Percentiles rank a stretch among this genome's conserved stretches.
Conservation (phyloP, 2,797 vertebrate species). For the Poeciliopsis turneri region DNA sequence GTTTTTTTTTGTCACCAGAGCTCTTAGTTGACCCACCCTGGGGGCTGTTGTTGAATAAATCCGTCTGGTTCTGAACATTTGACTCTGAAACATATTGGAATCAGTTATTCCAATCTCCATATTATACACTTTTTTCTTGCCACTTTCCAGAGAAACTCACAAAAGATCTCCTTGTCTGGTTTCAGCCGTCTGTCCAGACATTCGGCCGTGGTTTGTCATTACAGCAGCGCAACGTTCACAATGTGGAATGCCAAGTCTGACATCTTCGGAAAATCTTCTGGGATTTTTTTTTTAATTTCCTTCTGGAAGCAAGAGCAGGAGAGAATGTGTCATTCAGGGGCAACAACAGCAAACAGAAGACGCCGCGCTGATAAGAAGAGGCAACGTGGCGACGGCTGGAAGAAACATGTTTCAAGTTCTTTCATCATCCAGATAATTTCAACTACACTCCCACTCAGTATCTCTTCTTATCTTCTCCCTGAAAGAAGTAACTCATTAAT, state of each 20-base stretch:
- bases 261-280: neutral
- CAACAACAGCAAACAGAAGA: conserved; percentile 28
- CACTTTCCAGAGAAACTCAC: conserved; percentile 14
- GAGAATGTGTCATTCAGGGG: conserved; percentile 21
- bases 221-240: conserved; percentile 9
- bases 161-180: conserved; percentile 16
- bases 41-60: conserved; percentile 6
- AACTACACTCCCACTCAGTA: conserved; percentile 34
- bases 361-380: conserved; percentile 15
- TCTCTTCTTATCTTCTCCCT: conserved; percentile 14
- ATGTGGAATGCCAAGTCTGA: neutral
- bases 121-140: conserved; percentile 10
- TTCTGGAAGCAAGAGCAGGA: neutral
- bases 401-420: conserved; percentile 25
- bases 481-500: conserved; percentile 11
- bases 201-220: conserved; percentile 29
- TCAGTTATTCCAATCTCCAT: conserved; percentile 4
- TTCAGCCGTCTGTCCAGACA: conserved; percentile 21
- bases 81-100: neutral
- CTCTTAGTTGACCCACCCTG: neutral
- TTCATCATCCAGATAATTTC: conserved; percentile 28
- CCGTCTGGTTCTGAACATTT: conserved; percentile 10
- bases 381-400: conserved; percentile 32
- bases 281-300: neutral
- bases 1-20: conserved; percentile 1